Evolutionary conservation across 2,113 vertebrate genomes (phyloP), one percentile per base, ranked within the genome.

Genomic region (Neogobius melanostomus): DNA sequence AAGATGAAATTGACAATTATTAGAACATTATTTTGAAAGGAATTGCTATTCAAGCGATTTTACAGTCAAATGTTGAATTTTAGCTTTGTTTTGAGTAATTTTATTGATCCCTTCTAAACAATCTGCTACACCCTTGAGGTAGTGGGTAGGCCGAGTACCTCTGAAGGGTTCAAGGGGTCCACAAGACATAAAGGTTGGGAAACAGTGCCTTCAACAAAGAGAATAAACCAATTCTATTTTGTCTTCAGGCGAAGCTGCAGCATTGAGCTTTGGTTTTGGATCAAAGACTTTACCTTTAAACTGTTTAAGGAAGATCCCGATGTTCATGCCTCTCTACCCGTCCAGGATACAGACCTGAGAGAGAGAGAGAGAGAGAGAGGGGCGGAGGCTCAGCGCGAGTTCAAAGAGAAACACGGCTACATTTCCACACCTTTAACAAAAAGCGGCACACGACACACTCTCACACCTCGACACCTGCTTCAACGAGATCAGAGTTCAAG

Each of bases 271-370:
- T 49, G 48, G 10, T 4, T 49, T 11, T 11, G 48, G 48, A 11
- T 17, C 8, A 60, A 94, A 14, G 15, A 47, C 94, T 92, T 95
- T 66, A 98, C 97, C 93, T 98, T 91, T 94, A 80, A 98, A 97
- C 72, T 98, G 95, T 81, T 96, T 98, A 72, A 98, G 95, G 91
- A 97, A 97, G 87, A 98, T 98, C 11, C 93, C 94, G 82, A 97
- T 88, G 83, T 98, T 97, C 95, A 98, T 96, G 80, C 90, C 95
- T 85, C 96, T 93, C 84, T 97, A 98, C 44, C 95, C 82, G 90
- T 97, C 95, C 86, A 98, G 90, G 78, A 98, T 90, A 72, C 90
- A 93, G 84, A 97, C 85, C 96, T 98, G 81, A 0, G 60, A 14
- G 65, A 63, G 45, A 14, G 0, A n/a, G n/a, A n/a, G n/a, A n/a